These are phyloP conservation scores for Natrix natrix DNA, from an alignment of 2,797 vertebrate genomes.

Conservation along the genomic window DNA sequence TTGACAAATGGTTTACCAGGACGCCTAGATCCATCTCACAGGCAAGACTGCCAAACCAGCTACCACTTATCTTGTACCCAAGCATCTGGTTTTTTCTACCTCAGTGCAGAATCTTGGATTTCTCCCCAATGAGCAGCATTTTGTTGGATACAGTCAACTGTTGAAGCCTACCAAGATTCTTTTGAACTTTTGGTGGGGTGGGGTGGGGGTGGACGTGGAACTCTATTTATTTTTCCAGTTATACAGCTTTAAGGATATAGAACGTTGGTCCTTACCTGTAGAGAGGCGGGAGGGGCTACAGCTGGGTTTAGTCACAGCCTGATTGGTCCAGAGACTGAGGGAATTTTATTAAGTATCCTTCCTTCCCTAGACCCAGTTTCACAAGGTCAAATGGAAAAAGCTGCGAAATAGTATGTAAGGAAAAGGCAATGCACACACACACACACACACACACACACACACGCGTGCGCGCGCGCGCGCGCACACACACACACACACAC, in stretches of 20 bases:
- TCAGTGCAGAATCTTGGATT: background rate
- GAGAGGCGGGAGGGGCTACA: too few relatives aligned
- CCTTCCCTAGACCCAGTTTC: too few relatives aligned
- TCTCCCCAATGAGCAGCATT: background rate
- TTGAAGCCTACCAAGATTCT: background rate
- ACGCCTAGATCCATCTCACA: background rate
- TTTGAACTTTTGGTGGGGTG: background rate
- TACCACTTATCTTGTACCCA: background rate
- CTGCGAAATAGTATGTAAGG: too few relatives aligned
- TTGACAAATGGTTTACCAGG: background rate
- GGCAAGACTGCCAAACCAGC: background rate
- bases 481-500: too few relatives aligned
- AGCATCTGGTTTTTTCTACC: background rate
- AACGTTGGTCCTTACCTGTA: too few relatives aligned
- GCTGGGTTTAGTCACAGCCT: too few relatives aligned
- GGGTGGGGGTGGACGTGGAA: background rate
- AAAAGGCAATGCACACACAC: too few relatives aligned
- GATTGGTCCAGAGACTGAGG: too few relatives aligned
- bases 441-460: too few relatives aligned
- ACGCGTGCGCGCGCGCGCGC: too few relatives aligned
- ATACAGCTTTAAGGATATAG: background rate
- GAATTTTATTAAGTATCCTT: too few relatives aligned
- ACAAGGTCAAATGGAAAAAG: too few relatives aligned
- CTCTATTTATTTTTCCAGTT: background rate
- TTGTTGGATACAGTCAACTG: background rate